These are phyloP conservation scores for Corythornis cristatus DNA, from an alignment of 2,113 vertebrate species.

Conservation along the genomic window DNA sequence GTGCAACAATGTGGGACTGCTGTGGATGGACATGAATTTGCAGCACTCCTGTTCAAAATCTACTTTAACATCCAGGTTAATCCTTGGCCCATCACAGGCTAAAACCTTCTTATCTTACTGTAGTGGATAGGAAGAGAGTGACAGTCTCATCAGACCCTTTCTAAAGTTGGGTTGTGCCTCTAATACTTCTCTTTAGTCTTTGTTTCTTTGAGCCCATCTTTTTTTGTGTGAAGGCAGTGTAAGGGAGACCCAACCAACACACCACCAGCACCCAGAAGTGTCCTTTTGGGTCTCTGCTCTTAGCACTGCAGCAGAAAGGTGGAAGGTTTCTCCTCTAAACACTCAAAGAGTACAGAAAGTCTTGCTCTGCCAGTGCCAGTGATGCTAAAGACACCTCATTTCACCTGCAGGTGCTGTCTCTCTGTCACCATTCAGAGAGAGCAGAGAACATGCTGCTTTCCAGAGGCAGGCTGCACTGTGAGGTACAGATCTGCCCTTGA, in stretches of 20 bases:
- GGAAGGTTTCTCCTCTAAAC: neutral
- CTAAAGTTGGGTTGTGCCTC: neutral
- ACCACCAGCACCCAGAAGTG: neutral
- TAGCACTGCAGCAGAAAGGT: neutral
- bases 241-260: neutral
- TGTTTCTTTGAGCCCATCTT: neutral
- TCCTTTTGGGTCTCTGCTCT: neutral
- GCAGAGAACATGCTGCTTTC: neutral
- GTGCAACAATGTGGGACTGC: neutral
- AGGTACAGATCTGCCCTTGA: neutral
- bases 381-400: neutral
- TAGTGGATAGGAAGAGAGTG: neutral
- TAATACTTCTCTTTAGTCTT: neutral
- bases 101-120: constrained; percentile 9
- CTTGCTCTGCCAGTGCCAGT: neutral
- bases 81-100: neutral
- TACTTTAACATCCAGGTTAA: neutral
- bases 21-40: neutral
- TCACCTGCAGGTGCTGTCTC: neutral
- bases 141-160: neutral
- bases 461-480: neutral
- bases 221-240: neutral
- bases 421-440: neutral
- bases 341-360: neutral
- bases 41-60: neutral